Evolutionary conservation across 64 coral and sea anemone genomes (phyloP).

Genomic region (Montipora capricornis): DNA sequence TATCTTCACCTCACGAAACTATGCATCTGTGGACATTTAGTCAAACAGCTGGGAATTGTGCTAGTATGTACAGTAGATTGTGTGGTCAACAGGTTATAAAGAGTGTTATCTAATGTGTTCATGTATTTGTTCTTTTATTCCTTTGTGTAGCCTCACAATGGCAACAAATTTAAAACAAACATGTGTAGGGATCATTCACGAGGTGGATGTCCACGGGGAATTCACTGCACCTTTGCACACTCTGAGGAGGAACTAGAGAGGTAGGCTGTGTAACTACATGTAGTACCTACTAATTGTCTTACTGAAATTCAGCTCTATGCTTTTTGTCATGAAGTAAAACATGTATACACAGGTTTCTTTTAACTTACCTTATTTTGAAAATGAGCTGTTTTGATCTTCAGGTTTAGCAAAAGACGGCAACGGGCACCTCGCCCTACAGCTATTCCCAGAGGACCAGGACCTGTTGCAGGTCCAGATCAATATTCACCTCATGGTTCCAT

Average conservation of each 20-base stretch:
- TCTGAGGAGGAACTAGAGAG: conserved; percentile 97
- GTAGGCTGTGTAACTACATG: conserved; percentile 18
- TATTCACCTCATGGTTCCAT: conserved; percentile 36
- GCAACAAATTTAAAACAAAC: conserved; percentile 97
- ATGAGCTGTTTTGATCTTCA: background rate
- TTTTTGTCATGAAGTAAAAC: too few relatives aligned
- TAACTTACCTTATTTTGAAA: background rate
- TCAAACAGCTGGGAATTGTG: too few relatives aligned
- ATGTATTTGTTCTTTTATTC: background rate
- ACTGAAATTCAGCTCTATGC: too few relatives aligned
- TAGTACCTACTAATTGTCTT: too few relatives aligned
- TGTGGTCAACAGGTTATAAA: background rate
- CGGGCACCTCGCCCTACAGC: background rate
- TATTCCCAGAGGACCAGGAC: conserved; percentile 26
- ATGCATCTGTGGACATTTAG: too few relatives aligned
- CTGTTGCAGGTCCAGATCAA: background rate
- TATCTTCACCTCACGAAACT: too few relatives aligned
- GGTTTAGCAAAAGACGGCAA: conserved; percentile 4
- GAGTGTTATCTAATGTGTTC: background rate
- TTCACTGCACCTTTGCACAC: conserved; percentile 95
- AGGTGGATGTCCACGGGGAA: conserved; percentile 90
- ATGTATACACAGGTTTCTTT: too few relatives aligned
- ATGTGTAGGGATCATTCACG: conserved; percentile 90
- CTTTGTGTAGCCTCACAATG: conserved; percentile 38
- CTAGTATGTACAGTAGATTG: background rate